Base-by-base conservation (phyloP, 2,888 invertebrate species). In the Diploptera punctata region DNA sequence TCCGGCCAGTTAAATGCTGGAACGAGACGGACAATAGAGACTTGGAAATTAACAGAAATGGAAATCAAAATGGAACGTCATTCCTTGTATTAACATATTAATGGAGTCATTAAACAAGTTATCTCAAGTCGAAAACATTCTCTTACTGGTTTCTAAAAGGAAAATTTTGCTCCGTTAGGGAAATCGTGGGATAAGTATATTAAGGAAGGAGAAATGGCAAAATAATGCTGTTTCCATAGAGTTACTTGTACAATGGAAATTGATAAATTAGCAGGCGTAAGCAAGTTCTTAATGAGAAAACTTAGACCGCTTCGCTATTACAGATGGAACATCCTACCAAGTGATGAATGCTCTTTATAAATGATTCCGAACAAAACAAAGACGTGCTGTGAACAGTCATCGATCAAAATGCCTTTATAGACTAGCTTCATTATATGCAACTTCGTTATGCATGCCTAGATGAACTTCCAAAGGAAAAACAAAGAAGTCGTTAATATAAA, bases 41-140 rank as follows among this genome's bases (percentile, higher is more conserved):
- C 21, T 16, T 21, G 0, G 24, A 24, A 10, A 24, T 18, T 13
- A 3, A n/a, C 57, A 7, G 24, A 24, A 21, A 43, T 47, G 44
- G 26, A 65, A 54, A 44, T 65, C n/a, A n/a, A n/a, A n/a, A n/a
- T n/a, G n/a, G n/a, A 65, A 44, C 26, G 24, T 24, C 21, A 65
- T 65, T 65, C 65, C 24, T 38, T 65, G 44, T 65, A 65, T 65
- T 65, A 65, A 47, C 65, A 65, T 65, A 65, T 65, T 65, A 65
- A 65, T 65, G 65, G 47, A 65, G 9, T 47, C 26, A 47, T 65
- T 47, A 65, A 26, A 16, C 57, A 29, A 57, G 29, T 13, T 52
- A 10, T 52, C 24, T n/a, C 16, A 7, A 57, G 57, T 24, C 16
- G 57, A 33, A 33, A 33, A 5, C 7, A 33, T 33, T 5, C 33